Evolutionary conservation across 1,140 invertebrate species (phyloP).

Genomic region (Drosophila nebulosa): DNA sequence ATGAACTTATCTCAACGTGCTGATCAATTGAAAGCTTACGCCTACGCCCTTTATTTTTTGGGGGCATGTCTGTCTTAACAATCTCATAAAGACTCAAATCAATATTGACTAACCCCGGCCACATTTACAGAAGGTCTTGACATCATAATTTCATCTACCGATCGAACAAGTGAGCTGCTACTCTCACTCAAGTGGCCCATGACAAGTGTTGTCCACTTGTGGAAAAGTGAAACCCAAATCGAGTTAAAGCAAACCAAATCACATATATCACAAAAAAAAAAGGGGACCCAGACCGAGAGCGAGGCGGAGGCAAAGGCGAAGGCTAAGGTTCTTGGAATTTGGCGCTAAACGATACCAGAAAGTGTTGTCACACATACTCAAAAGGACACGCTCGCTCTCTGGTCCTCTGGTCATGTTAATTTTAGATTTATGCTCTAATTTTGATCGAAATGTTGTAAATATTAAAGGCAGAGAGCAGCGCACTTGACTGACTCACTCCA

Average conservation of each 20-base stretch:
- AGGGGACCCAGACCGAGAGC: neutral
- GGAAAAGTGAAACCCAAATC: neutral
- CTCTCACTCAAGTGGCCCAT: neutral
- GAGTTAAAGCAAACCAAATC: neutral
- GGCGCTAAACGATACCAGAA: slow-evolving; percentile 53
- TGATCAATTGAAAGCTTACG: too few relatives aligned
- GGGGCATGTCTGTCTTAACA: too few relatives aligned
- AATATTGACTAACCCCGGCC: too few relatives aligned
- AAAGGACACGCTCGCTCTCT: neutral
- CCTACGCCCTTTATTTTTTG: too few relatives aligned
- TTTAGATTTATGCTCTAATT: slow-evolving; percentile 63
- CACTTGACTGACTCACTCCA: slow-evolving; percentile 47
- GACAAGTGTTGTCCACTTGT: slow-evolving; percentile 27
- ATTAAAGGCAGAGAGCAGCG: slow-evolving; percentile 51
- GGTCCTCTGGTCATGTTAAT: slow-evolving; percentile 15
- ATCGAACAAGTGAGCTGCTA: neutral
- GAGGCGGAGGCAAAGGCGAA: too few relatives aligned
- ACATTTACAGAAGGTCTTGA: neutral
- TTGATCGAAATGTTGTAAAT: slow-evolving; percentile 70
- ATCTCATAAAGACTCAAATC: too few relatives aligned
- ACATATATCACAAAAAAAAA: slow-evolving; percentile 13
- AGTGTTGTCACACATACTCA: slow-evolving; percentile 57
- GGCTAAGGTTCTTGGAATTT: slow-evolving; percentile 41
- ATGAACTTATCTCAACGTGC: too few relatives aligned
- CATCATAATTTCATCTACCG: neutral